A percentile compares a stretch with the other conserved stretches of the same genome.
These are phyloP conservation scores for Caerostris extrusa DNA, from an alignment of 1,140 invertebrate genomes.

Conservation along the genomic window DNA sequence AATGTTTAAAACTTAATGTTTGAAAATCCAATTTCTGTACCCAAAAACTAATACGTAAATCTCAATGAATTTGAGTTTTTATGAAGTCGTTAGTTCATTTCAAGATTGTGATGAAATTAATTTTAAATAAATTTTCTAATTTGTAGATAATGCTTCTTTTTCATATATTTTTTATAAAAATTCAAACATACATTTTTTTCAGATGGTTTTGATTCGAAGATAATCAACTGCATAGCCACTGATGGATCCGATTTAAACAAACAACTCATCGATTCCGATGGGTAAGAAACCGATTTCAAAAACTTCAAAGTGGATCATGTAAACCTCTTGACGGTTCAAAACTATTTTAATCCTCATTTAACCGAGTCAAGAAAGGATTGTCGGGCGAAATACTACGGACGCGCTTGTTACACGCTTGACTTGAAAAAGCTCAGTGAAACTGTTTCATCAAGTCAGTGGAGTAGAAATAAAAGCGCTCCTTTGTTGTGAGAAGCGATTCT, in stretches of 20 bases:
- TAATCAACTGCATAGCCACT: slow-evolving; percentile 88
- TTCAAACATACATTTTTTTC: slow-evolving; percentile 78
- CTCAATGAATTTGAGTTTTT: no score
- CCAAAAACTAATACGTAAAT: no score
- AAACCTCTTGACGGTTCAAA: background rate
- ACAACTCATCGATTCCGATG: slow-evolving; percentile 87
- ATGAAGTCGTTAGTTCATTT: no score
- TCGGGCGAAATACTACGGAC: background rate
- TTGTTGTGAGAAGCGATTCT: background rate
- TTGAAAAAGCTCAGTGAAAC: background rate
- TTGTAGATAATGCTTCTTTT: no score
- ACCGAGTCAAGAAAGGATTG: no score
- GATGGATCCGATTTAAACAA: slow-evolving; percentile 88
- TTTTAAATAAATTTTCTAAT: no score
- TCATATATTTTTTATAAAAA: no score
- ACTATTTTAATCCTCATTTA: background rate
- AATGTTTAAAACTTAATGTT: no score
- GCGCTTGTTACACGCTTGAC: background rate
- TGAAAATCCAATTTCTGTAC: no score
- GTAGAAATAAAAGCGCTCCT: background rate
- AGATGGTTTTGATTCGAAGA: slow-evolving; percentile 87
- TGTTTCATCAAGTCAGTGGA: background rate
- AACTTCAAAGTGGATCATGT: background rate
- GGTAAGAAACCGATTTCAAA: slow-evolving; percentile 79
- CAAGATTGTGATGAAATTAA: no score